Evolutionary conservation across 92 coral and sea anemone species (phyloP).

Genomic region (Umimayanthus kanabou): DNA sequence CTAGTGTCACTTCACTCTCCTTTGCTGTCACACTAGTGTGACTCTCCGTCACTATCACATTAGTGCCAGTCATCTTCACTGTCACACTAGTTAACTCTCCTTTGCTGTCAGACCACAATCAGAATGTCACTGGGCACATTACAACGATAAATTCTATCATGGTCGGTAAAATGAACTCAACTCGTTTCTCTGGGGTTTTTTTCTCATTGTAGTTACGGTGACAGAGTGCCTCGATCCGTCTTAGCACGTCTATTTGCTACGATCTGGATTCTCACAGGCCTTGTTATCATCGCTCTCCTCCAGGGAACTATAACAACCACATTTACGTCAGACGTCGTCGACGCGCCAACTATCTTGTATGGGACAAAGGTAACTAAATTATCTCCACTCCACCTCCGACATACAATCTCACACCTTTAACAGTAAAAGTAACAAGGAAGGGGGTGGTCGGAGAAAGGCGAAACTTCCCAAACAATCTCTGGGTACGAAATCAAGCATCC

Average conservation of each 20-base stretch:
- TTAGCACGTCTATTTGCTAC: neutral
- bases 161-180: neutral
- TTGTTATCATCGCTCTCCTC: neutral
- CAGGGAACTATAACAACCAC: neutral
- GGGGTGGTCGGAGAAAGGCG: neutral
- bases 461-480: too few relatives aligned
- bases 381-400: neutral
- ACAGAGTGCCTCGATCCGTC: neutral
- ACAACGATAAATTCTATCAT: too few relatives aligned
- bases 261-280: conserved; percentile 1
- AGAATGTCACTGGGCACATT: neutral
- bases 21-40: too few relatives aligned
- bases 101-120: neutral
- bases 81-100: too few relatives aligned
- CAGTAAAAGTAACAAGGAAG: neutral
- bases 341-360: neutral
- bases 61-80: too few relatives aligned
- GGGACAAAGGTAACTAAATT: conserved; percentile 5
- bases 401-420: neutral
- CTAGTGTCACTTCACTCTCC: too few relatives aligned
- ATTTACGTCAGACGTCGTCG: neutral
- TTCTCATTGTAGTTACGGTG: neutral
- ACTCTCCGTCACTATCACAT: too few relatives aligned
- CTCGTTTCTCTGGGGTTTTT: neutral
- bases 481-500: too few relatives aligned